Evolutionary conservation across 2,888 invertebrate genomes (phyloP).

Genomic region (Mayetiola destructor): DNA sequence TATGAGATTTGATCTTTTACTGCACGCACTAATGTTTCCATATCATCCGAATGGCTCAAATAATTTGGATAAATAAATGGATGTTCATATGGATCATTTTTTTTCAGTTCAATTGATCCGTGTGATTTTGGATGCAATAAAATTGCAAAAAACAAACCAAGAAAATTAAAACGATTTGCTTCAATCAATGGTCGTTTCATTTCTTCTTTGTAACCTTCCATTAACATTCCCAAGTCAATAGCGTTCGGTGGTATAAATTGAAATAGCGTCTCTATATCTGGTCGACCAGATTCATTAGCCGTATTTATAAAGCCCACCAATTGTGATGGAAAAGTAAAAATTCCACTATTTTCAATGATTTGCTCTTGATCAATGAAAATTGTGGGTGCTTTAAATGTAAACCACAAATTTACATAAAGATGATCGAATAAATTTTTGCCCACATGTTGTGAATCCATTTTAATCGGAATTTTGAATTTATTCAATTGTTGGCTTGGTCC

Average conservation of each 20-base stretch:
- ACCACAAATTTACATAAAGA: neutral
- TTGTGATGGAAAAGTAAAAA: too few relatives aligned
- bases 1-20: neutral
- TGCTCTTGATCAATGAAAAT: neutral
- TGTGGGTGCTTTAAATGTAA: neutral
- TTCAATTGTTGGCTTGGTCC: neutral
- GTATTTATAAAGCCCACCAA: slow-evolving; percentile 42
- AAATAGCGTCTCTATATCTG: slow-evolving; percentile 22
- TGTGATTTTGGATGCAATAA: neutral
- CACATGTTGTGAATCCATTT: neutral
- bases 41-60: neutral
- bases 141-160: neutral
- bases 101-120: neutral
- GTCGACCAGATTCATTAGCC: slow-evolving; percentile 29
- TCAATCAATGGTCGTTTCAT: too few relatives aligned
- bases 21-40: neutral
- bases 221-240: too few relatives aligned
- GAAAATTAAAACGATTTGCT: neutral
- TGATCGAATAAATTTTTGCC: slow-evolving; percentile 14
- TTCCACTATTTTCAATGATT: too few relatives aligned
- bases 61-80: neutral
- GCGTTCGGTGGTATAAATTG: too few relatives aligned
- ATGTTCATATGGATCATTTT: neutral
- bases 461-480: neutral
- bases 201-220: slow-evolving; percentile 18